Evolutionary conservation across 1,140 invertebrate genomes (phyloP), one percentile per base, ranked within the genome.

Genomic region (Heliothis subflexa): DNA sequence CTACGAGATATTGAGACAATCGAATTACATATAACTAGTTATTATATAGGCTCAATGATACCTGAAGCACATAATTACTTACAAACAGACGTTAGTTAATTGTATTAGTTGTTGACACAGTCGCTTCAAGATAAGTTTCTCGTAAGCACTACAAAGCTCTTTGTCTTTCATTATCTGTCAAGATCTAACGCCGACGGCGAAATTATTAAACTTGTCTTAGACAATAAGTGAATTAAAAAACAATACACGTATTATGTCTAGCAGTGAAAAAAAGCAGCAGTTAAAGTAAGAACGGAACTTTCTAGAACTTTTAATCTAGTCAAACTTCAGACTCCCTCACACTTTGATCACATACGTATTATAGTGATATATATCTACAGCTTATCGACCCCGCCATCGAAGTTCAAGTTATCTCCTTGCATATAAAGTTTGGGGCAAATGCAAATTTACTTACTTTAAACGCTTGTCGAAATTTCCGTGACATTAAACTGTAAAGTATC

Each of bases 401-500:
- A 64, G 40, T 64, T 64, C 16, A 62, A 33, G n/a, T 40, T 10
- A 64, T 33, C 57, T 12, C 16, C 66, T 25, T 62, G 40, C 47
- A 47, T 47, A 61, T n/a, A 16, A 50, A 21, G 16, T 73, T 62
- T 40, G 1, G 71, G n/a, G 61, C 40, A 13, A 14, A 54, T 18
- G 13, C 21, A 25, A 59, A 64, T 74, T 28, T 61, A 84, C 86
- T 87, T 84, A 93, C 90, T 83, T 89, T 91, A 76, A 92, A 92
- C 21, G 89, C 89, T 12, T 85, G 79, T 66, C 88, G 83, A 81
- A 93, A 93, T 82, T 90, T 92, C 7, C 82, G 66, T 2, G 90
- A 93, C 89, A 93, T 93, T 1, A 93, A 81, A 54, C 89, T 90
- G 81, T 91, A 93, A 0, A 93, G 83, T 33, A 93, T 89, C 13